Evolutionary conservation across 2,113 vertebrate species (phyloP).

Genomic region (Azemiops feae): DNA sequence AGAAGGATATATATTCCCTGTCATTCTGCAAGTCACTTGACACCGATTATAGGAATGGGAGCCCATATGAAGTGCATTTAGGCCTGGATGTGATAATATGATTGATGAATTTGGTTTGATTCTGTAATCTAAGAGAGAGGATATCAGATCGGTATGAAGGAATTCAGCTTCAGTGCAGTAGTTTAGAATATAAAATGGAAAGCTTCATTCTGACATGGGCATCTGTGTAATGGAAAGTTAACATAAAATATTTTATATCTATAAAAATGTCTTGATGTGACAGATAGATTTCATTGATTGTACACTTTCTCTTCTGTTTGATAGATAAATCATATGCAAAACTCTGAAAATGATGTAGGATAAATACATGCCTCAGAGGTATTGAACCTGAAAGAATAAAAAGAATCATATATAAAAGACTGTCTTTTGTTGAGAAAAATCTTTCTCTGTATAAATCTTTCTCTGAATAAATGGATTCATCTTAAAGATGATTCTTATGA

Average conservation of each 20-base stretch:
- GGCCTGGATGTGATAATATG: neutral
- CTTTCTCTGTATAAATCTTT: neutral
- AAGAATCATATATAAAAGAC: neutral
- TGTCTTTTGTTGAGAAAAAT: neutral
- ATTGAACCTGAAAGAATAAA: neutral
- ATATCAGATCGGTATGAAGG: neutral
- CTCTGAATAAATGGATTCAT: neutral
- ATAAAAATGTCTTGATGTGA: neutral
- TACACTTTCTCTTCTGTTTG: neutral
- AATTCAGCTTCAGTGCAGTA: neutral
- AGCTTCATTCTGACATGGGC: neutral
- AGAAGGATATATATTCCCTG: neutral
- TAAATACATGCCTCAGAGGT: rapidly evolving
- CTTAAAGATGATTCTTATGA: neutral
- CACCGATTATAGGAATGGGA: neutral
- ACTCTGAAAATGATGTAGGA: neutral
- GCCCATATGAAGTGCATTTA: neutral
- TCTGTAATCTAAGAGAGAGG: neutral
- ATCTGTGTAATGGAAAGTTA: neutral
- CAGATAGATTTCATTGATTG: neutral
- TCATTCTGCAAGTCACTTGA: neutral
- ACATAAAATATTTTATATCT: neutral
- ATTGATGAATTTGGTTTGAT: no score
- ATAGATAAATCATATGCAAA: neutral
- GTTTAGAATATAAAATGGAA: neutral